These are phyloP conservation scores for Neopelma chrysocephalum DNA, from an alignment of 2,797 vertebrate genomes.

Conservation along the genomic window DNA sequence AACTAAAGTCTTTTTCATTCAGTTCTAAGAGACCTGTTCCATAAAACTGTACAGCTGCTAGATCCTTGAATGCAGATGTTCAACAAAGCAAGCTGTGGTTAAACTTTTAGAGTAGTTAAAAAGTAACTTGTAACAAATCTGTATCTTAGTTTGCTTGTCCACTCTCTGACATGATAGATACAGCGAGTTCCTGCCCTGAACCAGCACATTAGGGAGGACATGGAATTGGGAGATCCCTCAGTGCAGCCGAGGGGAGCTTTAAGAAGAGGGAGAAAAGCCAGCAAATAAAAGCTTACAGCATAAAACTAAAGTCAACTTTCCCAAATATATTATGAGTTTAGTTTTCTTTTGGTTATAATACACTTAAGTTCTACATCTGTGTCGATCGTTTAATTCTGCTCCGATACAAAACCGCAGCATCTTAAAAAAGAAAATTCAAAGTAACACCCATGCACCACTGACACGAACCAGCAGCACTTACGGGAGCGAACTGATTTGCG, in stretches of 20 bases:
- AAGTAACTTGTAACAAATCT: background rate
- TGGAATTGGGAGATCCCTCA: rapidly evolving
- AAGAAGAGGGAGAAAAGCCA: background rate
- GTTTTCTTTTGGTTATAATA: background rate
- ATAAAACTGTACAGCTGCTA: background rate
- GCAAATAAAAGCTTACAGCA: background rate
- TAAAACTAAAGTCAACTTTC: background rate
- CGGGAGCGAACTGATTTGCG: slow-evolving; percentile 31
- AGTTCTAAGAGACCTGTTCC: background rate
- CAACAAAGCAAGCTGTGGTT: background rate
- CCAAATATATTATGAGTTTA: background rate
- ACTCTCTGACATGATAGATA: background rate
- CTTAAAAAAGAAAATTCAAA: background rate
- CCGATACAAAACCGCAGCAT: background rate
- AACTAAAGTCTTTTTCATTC: background rate
- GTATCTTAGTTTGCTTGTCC: background rate
- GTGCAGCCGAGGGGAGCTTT: background rate
- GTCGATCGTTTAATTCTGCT: background rate
- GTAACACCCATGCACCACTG: background rate
- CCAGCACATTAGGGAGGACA: background rate
- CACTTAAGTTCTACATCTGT: background rate
- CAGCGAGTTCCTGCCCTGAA: background rate
- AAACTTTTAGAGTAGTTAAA: background rate
- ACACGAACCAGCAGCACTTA: slow-evolving; percentile 13
- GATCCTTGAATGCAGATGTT: background rate